phyloP scores from a whole-genome alignment of 1,140 invertebrate genomes.

The Limonius californicus region DNA sequence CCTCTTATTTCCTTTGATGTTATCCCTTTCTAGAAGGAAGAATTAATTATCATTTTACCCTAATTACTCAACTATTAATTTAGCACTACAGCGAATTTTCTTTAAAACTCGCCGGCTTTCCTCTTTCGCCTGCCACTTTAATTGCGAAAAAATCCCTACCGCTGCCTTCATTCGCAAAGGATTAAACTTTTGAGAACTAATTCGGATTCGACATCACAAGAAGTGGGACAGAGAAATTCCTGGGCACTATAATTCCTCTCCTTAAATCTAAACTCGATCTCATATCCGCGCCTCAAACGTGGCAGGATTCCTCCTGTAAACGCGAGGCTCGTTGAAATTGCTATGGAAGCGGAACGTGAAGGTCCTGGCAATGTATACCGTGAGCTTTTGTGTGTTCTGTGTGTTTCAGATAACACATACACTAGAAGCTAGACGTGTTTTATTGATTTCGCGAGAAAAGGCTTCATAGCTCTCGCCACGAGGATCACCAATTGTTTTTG shows the following conservation, averaged over 20 bases:
- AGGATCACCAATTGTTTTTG: background rate
- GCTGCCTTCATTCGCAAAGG: too few relatives aligned
- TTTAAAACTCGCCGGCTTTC: too few relatives aligned
- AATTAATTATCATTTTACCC: too few relatives aligned
- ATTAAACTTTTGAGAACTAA: too few relatives aligned
- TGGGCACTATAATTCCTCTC: background rate
- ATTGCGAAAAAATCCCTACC: too few relatives aligned
- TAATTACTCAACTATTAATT: too few relatives aligned
- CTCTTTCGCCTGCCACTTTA: too few relatives aligned
- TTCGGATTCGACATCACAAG: too few relatives aligned
- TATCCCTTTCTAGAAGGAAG: too few relatives aligned
- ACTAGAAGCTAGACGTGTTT: slow-evolving; percentile 1
- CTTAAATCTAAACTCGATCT: background rate
- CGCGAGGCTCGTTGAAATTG: background rate
- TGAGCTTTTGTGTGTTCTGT: background rate
- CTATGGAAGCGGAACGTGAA: background rate
- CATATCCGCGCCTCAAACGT: background rate
- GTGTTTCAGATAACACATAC: background rate
- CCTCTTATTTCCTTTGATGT: too few relatives aligned
- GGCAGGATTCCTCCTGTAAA: background rate
- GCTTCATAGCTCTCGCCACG: background rate
- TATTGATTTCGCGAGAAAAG: background rate
- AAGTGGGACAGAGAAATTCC: background rate
- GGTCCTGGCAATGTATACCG: slow-evolving; percentile 1
- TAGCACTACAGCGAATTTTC: too few relatives aligned